Evolutionary conservation across 2,888 invertebrate genomes (phyloP).

Genomic region (Pogonocherus hispidulus): DNA sequence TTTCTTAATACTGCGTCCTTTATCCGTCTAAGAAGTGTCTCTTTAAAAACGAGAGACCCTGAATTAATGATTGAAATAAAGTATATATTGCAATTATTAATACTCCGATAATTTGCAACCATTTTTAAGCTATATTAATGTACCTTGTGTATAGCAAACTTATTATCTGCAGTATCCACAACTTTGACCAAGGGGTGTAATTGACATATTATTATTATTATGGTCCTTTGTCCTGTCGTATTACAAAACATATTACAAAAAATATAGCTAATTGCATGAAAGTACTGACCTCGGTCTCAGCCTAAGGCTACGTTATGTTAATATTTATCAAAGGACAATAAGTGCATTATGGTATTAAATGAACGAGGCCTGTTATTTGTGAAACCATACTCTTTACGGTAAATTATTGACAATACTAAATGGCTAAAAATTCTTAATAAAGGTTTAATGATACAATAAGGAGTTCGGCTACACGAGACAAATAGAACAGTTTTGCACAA

Average conservation of each 20-base stretch:
- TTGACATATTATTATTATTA: not conserved
- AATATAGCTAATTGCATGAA: constrained; percentile 8
- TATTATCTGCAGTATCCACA: too few relatives aligned
- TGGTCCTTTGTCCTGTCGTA: not conserved
- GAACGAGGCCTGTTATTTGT: constrained; percentile 6
- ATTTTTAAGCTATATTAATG: too few relatives aligned
- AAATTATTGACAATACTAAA: constrained; percentile 1
- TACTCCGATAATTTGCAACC: too few relatives aligned
- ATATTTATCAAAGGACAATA: constrained; percentile 10
- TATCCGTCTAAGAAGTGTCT: too few relatives aligned
- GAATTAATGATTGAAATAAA: too few relatives aligned
- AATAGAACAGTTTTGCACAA: not conserved
- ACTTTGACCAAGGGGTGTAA: too few relatives aligned
- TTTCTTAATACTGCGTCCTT: too few relatives aligned
- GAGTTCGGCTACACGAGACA: not conserved
- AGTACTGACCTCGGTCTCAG: constrained; percentile 7
- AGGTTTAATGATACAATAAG: not conserved
- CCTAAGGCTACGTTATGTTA: not conserved
- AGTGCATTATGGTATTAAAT: constrained; percentile 9
- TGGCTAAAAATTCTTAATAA: not conserved
- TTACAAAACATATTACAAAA: constrained; percentile 1
- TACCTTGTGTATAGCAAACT: too few relatives aligned
- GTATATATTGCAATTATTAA: too few relatives aligned
- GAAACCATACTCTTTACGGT: not conserved
- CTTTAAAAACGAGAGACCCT: too few relatives aligned